Evolutionary conservation across 2,113 vertebrate species (phyloP).

Genomic region (Halichoeres trimaculatus): DNA sequence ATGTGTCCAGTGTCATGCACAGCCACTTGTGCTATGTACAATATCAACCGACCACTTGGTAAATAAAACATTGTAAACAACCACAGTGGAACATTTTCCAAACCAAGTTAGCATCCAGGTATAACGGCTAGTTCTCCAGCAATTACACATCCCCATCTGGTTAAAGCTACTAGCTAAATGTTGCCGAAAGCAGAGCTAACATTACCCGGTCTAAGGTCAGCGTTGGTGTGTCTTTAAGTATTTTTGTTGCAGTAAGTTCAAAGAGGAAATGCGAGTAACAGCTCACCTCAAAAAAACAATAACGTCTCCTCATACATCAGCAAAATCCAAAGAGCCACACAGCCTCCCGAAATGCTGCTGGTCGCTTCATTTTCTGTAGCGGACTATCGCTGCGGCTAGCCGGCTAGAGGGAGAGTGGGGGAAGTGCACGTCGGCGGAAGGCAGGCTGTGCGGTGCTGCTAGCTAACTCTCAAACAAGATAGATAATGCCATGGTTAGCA

Average conservation of each 20-base stretch:
- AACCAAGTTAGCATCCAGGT: conserved; percentile 58
- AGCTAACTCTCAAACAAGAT: conserved; percentile 65
- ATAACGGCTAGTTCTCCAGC: conserved; percentile 65
- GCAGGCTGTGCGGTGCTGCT: conserved; percentile 67
- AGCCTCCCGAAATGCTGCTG: conserved; percentile 75
- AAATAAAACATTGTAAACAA: neutral
- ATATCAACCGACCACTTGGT: neutral
- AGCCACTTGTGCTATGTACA: neutral
- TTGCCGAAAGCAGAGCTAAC: conserved; percentile 64
- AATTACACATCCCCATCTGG: conserved; percentile 65
- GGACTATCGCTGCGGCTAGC: conserved; percentile 79
- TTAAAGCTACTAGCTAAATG: conserved; percentile 69
- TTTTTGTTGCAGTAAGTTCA: conserved; percentile 48
- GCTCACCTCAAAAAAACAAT: conserved; percentile 81
- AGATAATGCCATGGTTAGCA: conserved; percentile 48
- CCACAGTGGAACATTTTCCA: conserved; percentile 26
- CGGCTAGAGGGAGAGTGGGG: conserved; percentile 80
- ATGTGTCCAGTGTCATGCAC: neutral
- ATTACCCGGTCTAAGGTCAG: conserved; percentile 81
- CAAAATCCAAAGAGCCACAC: conserved; percentile 78
- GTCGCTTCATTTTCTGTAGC: conserved; percentile 83
- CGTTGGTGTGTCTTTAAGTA: conserved; percentile 57
- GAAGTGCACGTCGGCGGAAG: conserved; percentile 81
- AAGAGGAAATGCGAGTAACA: conserved; percentile 26
- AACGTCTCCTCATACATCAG: conserved; percentile 81